Evolutionary conservation across 2,888 invertebrate genomes (phyloP).

Genomic region (Eulithis prunata): DNA sequence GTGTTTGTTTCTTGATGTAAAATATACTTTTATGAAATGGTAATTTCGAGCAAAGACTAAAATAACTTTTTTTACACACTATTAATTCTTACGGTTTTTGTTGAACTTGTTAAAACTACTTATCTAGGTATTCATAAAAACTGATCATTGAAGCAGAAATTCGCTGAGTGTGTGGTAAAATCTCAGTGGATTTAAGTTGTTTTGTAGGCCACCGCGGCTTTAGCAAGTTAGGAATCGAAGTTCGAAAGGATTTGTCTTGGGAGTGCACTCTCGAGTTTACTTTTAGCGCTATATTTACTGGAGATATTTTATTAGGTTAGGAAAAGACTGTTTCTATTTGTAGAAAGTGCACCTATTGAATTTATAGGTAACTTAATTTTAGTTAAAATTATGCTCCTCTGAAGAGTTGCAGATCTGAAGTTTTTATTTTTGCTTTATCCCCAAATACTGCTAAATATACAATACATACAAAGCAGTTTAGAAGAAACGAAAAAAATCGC

Average conservation of each 20-base stretch:
- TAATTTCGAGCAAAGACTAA: no score
- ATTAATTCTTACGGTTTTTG: no score
- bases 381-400: not conserved
- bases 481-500: not conserved
- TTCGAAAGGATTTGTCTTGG: slow-evolving; percentile 44
- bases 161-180: slow-evolving; percentile 17
- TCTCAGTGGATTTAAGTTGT: slow-evolving; percentile 27
- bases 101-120: not conserved
- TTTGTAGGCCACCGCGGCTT: slow-evolving; percentile 26
- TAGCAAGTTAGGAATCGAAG: slow-evolving; percentile 39
- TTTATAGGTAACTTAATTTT: not conserved
- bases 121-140: not conserved
- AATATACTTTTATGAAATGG: no score
- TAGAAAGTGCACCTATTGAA: not conserved
- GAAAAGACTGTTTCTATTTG: not conserved
- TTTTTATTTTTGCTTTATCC: no score
- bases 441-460: no score
- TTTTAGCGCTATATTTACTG: slow-evolving; percentile 13
- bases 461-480: no score
- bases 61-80: no score
- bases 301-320: slow-evolving; percentile 20
- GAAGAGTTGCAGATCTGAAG: no score
- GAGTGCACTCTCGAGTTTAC: slow-evolving; percentile 30
- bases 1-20: no score
- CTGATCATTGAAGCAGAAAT: slow-evolving; percentile 9